phyloP scores from a whole-genome alignment of 2,797 vertebrate genomes.

The Sardinella longiceps region DNA sequence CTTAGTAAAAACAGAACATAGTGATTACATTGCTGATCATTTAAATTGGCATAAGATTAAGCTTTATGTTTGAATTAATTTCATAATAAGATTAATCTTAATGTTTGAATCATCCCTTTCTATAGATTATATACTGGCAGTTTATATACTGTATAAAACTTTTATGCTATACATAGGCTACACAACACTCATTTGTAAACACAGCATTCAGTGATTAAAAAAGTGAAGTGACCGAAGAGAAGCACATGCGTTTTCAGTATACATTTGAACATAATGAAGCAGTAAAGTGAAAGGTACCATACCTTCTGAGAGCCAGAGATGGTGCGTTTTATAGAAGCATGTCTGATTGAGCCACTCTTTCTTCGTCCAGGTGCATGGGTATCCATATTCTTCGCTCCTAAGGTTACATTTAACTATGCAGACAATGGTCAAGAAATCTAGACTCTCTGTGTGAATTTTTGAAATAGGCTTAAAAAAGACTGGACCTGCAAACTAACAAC shows the following conservation, averaged over 20 bases:
- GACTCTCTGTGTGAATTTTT: background rate
- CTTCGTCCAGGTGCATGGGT: background rate
- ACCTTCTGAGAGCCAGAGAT: background rate
- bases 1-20: no score
- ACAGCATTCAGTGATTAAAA: background rate
- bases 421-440: background rate
- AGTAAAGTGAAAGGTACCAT: background rate
- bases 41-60: background rate
- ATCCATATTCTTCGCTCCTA: background rate
- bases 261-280: background rate
- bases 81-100: background rate
- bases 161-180: no score
- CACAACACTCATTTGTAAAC: background rate
- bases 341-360: background rate
- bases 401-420: background rate
- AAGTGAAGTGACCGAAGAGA: background rate
- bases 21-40: no score
- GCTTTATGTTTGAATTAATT: background rate
- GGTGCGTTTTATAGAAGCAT: background rate
- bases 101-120: background rate
- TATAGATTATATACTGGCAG: background rate
- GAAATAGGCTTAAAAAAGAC: background rate
- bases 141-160: background rate
- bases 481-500: background rate
- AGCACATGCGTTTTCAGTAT: no score